These are phyloP conservation scores for Calonectris borealis DNA, from an alignment of 2,113 vertebrate genomes.

Conservation along the genomic window DNA sequence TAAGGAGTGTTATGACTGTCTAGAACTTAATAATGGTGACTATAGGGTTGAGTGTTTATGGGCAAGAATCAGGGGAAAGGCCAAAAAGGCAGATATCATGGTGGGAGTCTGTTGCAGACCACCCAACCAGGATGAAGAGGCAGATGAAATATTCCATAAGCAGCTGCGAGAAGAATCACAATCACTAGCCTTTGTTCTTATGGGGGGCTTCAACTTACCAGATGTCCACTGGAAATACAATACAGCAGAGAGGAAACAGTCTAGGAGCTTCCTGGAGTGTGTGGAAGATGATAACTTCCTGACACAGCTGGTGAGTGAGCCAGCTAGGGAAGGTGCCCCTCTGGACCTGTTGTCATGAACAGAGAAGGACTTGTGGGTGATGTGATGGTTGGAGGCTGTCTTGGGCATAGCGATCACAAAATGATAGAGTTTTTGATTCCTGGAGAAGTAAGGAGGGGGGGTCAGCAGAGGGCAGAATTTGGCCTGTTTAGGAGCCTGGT, in stretches of 20 bases:
- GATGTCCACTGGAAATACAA: neutral
- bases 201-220: neutral
- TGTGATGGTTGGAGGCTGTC: neutral
- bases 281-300: neutral
- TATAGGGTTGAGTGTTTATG: neutral
- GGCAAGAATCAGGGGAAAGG: neutral
- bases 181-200: neutral
- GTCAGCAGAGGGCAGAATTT: neutral
- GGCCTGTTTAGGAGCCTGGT: neutral
- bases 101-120: neutral
- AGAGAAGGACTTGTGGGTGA: neutral
- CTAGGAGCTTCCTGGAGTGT: neutral
- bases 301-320: neutral
- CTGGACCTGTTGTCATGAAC: neutral
- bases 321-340: neutral
- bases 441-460: neutral
- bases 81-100: neutral
- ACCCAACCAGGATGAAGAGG: neutral
- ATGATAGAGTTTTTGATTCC: neutral
- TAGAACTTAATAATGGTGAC: neutral
- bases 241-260: neutral
- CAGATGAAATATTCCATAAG: neutral
- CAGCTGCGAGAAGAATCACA: neutral
- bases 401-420: neutral
- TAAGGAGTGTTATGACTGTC: neutral